Evolutionary conservation across 2,888 invertebrate genomes (phyloP), one percentile per base, ranked within the genome.

Genomic region (Melinaea marsaeus): DNA sequence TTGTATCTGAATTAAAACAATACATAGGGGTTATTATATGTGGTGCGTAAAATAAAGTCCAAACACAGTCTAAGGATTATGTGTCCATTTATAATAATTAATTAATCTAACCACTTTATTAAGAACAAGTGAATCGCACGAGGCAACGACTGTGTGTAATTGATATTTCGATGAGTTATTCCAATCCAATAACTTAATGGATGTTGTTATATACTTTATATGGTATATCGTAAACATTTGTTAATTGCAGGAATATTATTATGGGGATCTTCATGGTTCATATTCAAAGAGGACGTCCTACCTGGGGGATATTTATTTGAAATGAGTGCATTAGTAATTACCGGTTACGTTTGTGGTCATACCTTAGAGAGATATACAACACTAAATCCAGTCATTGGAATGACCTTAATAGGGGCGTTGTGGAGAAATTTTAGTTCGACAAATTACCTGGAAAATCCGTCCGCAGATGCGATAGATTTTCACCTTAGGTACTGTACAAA

Each of bases 361-460:
- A 84, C 84, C 2, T 68, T 90, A 57, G 89, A 89, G 71, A 77
- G 88, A 71, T 86, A 80, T 67, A 89, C 90, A 48, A 85, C 85
- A 46, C 72, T 90, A 60, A 83, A 82, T 68, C 80, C 88, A 13
- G 80, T 88, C 6, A 85, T 90, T 11, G 90, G 89, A 7, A 90
- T 90, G 90, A 87, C 88, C 35, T 71, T 90, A 57, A 78, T 81
- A 46, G 90, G 90, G 61, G 87, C 81, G 13, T 70, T 89, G 35
- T 88, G 79, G 68, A 86, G 88, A 77, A 80, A 83, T 69, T 79
- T 87, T 45, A 83, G 83, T 13, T 75, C 83, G 51, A 73, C 74
- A 46, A 87, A 80, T 71, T 84, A 85, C 69, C 75, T 90, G 67
- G 79, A 84, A 57, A 76, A 84, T 69, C 77, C 84, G 46, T 65